Evolutionary conservation across 2,888 invertebrate species (phyloP).

Genomic region (Sminthurinus aureus): DNA sequence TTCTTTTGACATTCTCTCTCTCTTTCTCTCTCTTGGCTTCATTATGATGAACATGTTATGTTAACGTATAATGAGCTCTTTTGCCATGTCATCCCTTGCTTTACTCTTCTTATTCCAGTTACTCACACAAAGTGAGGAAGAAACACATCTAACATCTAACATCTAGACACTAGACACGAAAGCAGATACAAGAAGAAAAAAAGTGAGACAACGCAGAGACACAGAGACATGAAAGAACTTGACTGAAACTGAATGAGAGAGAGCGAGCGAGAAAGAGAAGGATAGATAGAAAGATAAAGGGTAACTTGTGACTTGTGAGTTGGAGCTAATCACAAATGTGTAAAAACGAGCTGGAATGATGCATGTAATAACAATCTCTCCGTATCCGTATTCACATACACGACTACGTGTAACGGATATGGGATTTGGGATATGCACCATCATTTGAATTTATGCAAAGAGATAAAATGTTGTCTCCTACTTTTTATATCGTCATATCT

Average conservation of each 20-base stretch:
- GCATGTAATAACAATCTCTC: constrained; percentile 20
- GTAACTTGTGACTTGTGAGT: constrained; percentile 29
- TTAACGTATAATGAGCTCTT: constrained; percentile 16
- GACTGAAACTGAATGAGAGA: not conserved
- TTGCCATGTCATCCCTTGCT: not conserved
- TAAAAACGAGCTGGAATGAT: constrained; percentile 12
- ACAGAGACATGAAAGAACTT: not conserved
- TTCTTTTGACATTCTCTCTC: not conserved
- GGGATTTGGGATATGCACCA: not conserved
- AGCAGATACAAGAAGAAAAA: not conserved
- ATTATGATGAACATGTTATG: constrained; percentile 18
- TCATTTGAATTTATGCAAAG: not conserved
- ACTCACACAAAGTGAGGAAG: too few relatives aligned
- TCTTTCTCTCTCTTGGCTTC: not conserved
- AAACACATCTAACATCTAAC: not conserved
- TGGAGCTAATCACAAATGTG: constrained; percentile 16
- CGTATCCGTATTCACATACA: constrained; percentile 1
- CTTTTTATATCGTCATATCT: not conserved
- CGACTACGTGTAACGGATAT: too few relatives aligned
- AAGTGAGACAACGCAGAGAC: not conserved
- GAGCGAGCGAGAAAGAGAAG: constrained; percentile 4
- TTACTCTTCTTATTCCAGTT: not conserved
- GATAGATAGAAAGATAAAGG: constrained; percentile 17
- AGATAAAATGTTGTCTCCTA: not conserved
- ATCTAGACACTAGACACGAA: not conserved